Evolutionary conservation across 1,140 invertebrate species (phyloP).

Genomic region (Heliconius hewitsoni): DNA sequence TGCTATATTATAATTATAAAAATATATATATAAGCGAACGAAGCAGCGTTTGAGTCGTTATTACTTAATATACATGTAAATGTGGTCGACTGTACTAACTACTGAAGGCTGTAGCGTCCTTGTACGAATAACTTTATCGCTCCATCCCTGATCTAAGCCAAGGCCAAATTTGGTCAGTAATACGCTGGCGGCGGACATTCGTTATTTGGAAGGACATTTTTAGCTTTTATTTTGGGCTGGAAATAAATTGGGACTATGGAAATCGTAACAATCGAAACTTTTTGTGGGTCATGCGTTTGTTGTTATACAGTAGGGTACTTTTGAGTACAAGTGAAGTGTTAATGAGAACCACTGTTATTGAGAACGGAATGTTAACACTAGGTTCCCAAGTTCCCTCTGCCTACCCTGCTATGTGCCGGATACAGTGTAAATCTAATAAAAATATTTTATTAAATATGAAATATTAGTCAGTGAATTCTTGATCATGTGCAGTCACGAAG

Average conservation of each 20-base stretch:
- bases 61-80: conserved; percentile 8
- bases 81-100: conserved; percentile 14
- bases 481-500: no score
- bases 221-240: conserved; percentile 13
- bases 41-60: no score
- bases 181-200: conserved; percentile 15
- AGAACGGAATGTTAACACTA: no score
- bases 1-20: no score
- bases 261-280: conserved; percentile 4
- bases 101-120: conserved; percentile 27
- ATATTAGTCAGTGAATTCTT: no score
- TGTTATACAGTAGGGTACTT: neutral
- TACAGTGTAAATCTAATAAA: no score
- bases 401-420: no score
- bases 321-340: no score
- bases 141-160: conserved; percentile 32
- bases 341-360: no score
- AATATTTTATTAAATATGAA: no score
- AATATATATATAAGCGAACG: no score
- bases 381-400: no score
- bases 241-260: neutral
- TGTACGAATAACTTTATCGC: conserved; percentile 30
- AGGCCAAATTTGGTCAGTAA: conserved; percentile 14
- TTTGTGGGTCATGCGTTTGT: conserved; percentile 5
- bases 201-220: conserved; percentile 26